Conservation (phyloP, 2,888 invertebrate genomes). For the Axea sp. region DNA sequence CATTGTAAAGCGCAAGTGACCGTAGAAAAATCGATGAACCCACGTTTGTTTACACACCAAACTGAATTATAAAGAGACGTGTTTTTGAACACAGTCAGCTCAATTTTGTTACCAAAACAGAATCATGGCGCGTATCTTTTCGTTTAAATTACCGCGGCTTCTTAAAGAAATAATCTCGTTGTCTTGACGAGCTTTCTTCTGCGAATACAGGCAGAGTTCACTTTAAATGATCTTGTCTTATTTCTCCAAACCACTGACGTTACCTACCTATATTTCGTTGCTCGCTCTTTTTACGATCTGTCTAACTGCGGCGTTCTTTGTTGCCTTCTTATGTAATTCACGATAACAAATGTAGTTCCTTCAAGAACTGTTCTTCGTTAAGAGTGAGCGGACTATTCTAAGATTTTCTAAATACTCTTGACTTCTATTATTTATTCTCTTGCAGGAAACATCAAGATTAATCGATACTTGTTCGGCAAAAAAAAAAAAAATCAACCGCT, state of each 20-base stretch:
- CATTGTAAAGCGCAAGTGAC: too few relatives aligned
- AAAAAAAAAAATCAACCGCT: constrained; percentile 5
- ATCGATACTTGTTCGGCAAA: constrained; percentile 12
- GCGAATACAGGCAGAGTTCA: constrained; percentile 23
- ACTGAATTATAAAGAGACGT: constrained; percentile 4
- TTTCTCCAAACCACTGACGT: constrained; percentile 44
- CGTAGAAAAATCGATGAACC: too few relatives aligned
- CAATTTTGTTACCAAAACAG: constrained; percentile 33
- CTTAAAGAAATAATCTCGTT: constrained; percentile 51
- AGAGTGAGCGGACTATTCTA: constrained; percentile 5
- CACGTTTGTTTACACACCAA: too few relatives aligned
- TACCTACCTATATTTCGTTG: constrained; percentile 41
- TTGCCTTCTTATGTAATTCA: constrained; percentile 65
- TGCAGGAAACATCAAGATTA: constrained; percentile 15
- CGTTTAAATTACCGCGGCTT: constrained; percentile 24
- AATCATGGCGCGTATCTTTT: constrained; percentile 32
- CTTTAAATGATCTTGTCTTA: constrained; percentile 42
- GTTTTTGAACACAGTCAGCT: constrained; percentile 6
- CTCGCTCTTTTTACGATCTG: constrained; percentile 43
- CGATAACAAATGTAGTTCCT: constrained; percentile 74
- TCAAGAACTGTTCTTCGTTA: constrained; percentile 71
- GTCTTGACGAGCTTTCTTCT: constrained; percentile 36
- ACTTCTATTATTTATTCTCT: constrained; percentile 40
- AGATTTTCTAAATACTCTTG: constrained; percentile 22
- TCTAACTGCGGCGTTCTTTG: constrained; percentile 32